These are phyloP conservation scores for Yponomeuta sedellus DNA, from an alignment of 2,888 invertebrate species.

Conservation along the genomic window DNA sequence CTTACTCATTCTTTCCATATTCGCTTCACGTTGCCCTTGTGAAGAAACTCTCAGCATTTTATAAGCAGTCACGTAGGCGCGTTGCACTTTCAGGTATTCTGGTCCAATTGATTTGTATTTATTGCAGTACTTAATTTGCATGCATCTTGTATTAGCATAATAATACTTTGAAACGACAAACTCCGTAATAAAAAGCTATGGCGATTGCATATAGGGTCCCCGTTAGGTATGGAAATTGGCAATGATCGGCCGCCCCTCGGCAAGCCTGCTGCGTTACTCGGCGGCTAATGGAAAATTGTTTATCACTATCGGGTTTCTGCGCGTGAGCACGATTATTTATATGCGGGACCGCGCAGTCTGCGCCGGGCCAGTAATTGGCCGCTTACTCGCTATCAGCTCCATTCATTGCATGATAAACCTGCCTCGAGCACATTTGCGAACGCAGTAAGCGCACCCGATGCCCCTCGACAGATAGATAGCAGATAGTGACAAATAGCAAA, in stretches of 20 bases:
- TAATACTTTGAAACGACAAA: conserved; percentile 61
- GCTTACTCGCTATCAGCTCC: conserved; percentile 66
- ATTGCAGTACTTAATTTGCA: conserved; percentile 63
- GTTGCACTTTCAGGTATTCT: conserved; percentile 35
- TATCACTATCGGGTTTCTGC: conserved; percentile 59
- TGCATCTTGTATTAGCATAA: conserved; percentile 57
- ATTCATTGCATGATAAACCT: conserved; percentile 67
- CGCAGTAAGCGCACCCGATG: conserved; percentile 38
- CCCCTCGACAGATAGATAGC: no score
- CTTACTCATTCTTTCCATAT: conserved; percentile 17
- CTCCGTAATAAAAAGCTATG: conserved; percentile 54
- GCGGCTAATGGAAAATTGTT: conserved; percentile 64
- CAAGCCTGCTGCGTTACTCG: conserved; percentile 24
- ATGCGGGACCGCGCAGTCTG: conserved; percentile 54
- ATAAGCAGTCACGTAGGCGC: conserved; percentile 34
- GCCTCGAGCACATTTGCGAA: conserved; percentile 38
- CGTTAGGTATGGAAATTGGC: conserved; percentile 57
- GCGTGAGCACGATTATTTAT: conserved; percentile 68
- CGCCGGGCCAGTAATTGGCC: conserved; percentile 59
- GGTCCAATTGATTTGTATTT: conserved; percentile 51
- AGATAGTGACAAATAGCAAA: conserved; percentile 35
- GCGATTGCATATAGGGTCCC: conserved; percentile 42
- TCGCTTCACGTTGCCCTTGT: conserved; percentile 16
- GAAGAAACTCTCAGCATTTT: conserved; percentile 26
- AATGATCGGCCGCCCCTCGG: conserved; percentile 36